Conservation (phyloP, 1,140 invertebrate species). For the Paralvinella palmiformis region DNA sequence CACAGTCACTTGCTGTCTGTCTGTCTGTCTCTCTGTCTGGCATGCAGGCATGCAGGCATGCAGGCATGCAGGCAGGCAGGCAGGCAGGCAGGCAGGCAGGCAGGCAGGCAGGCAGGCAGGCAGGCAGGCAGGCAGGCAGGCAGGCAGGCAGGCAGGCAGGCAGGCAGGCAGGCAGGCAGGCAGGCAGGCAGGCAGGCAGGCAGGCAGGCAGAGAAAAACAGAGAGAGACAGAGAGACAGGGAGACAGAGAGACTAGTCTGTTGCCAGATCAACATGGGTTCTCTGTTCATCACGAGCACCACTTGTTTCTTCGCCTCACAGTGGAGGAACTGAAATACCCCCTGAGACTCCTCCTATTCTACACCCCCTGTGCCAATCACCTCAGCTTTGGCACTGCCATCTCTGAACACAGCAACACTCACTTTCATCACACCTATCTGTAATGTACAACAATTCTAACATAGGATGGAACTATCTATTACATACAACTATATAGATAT, state of each 20-base stretch:
- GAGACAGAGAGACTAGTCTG: background rate
- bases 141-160: slow-evolving; percentile 9
- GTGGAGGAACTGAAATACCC: background rate
- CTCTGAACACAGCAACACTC: background rate
- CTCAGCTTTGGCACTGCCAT: background rate
- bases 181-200: slow-evolving; percentile 4
- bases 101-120: slow-evolving; percentile 4
- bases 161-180: slow-evolving; percentile 7
- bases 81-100: background rate
- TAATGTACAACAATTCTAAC: background rate
- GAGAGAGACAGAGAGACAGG: background rate
- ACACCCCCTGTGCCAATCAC: background rate
- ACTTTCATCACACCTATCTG: background rate
- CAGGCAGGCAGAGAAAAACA: background rate
- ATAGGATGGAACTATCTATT: background rate
- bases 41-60: no score
- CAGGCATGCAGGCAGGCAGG: background rate
- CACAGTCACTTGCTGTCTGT: no score
- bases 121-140: slow-evolving; percentile 7
- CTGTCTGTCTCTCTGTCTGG: no score
- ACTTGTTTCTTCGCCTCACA: slow-evolving; percentile 5
- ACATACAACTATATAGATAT: background rate
- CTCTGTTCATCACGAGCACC: background rate
- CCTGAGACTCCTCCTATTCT: background rate
- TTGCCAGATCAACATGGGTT: background rate